Conservation (phyloP, 2,113 vertebrate species). For the Lepus europaeus region DNA sequence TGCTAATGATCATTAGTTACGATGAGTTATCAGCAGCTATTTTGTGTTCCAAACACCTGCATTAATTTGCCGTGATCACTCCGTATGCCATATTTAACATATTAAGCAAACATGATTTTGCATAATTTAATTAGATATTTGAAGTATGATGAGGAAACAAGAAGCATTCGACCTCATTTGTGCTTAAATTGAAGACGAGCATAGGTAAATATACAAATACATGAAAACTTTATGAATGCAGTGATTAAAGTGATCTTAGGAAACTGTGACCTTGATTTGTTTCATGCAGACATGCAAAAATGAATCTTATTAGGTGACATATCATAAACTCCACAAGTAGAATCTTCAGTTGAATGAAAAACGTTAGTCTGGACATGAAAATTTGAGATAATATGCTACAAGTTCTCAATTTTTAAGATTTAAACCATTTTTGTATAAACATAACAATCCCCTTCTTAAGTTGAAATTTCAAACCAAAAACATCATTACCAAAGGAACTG, state of each 20-base stretch:
- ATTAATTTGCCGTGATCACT: slow-evolving; percentile 20
- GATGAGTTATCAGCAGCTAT: slow-evolving; percentile 22
- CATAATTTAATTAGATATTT: slow-evolving; percentile 60
- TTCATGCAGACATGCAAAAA: slow-evolving; percentile 34
- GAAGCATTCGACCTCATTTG: background rate
- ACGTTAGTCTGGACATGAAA: background rate
- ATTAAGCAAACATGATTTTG: slow-evolving; percentile 40
- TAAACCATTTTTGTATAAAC: background rate
- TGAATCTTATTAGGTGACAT: background rate
- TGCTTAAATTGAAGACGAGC: background rate
- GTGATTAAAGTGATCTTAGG: background rate
- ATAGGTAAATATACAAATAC: background rate
- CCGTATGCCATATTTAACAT: background rate
- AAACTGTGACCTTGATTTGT: background rate
- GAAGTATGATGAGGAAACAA: background rate
- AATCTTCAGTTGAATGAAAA: background rate
- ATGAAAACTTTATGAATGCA: background rate
- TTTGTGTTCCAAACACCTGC: slow-evolving; percentile 55
- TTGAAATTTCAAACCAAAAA: slow-evolving; percentile 48
- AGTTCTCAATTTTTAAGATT: background rate
- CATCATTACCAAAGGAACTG: background rate
- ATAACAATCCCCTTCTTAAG: background rate
- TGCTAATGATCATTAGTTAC: slow-evolving; percentile 41
- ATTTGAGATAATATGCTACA: background rate
- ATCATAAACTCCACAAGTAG: background rate